Evolutionary conservation across 2,797 vertebrate genomes (phyloP), one percentile per base, ranked within the genome.

Genomic region (Lithobates sylvaticus): DNA sequence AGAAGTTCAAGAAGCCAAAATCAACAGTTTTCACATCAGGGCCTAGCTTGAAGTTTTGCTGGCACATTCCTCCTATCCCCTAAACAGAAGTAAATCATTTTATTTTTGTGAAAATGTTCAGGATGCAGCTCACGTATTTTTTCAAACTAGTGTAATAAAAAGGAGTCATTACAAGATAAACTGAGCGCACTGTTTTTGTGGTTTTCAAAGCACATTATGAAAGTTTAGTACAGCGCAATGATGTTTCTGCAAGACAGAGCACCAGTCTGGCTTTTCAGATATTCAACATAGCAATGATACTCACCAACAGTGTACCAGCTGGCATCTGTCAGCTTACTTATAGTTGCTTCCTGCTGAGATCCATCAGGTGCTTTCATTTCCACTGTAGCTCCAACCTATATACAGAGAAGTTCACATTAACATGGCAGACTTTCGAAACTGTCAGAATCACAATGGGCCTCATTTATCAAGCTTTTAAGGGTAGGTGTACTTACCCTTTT

Each of bases 231-330:
- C 1, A 7, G 7, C 36, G 1, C 9, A 58, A 18, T 47, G 44
- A 50, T 16, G 50, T 18, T 16, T 54, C 50, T 54, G 21, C 10
- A 71, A 39, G 67, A 70, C 68, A 34, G 10, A 69, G 15, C 7
- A 8, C 36, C 39, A 13, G 10, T 47, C 1, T 73, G 10, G n/a
- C 23, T n/a, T 26, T 27, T 21, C 26, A 32, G 21, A 29, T 58
- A 23, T 78, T 27, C 6, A 18, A 29, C 1, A 16, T n/a, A 54
- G 26, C 3, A 23, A 36, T 16, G 39, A 61, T 88, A 91, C 96
- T 95, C 91, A 98, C 97, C 97, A 85, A 99, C 97, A 64, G 97
- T 98, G 91, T 99, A 99, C 96, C 97, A 98, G 91, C 97, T 98
- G 89, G 97, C 97, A 86, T 99, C 97, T 39, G 97, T 99, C 91